Percentiles rank a stretch among this genome's conserved stretches.
Conservation (phyloP, 2,113 vertebrate genomes). For the Nycticorax nycticorax region DNA sequence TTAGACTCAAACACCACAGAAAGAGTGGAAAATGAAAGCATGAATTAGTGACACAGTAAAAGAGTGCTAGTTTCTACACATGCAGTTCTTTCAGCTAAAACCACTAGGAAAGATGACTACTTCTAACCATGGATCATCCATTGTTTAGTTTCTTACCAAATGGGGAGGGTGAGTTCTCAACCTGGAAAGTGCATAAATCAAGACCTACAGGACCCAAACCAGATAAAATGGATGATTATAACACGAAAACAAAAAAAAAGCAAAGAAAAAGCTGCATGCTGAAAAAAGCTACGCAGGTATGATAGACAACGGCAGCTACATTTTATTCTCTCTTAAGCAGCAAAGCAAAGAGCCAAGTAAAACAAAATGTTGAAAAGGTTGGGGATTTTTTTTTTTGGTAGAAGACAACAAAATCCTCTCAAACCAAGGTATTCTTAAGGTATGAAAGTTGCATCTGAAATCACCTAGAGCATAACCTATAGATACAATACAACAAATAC, state of each 20-base stretch:
- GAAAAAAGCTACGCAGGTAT: slow-evolving; percentile 52
- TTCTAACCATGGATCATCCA: slow-evolving; percentile 83
- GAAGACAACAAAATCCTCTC: background rate
- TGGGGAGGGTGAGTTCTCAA: slow-evolving; percentile 88
- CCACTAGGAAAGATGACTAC: slow-evolving; percentile 71
- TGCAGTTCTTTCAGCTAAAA: slow-evolving; percentile 68
- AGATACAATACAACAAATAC: background rate
- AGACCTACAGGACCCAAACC: slow-evolving; percentile 98
- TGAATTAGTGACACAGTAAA: slow-evolving; percentile 67
- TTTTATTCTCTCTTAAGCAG: slow-evolving; percentile 34
- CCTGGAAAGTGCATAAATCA: slow-evolving; percentile 99
- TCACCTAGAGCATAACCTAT: background rate
- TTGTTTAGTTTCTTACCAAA: slow-evolving; percentile 90
- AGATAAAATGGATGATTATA: slow-evolving; percentile 91
- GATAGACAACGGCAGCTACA: slow-evolving; percentile 42
- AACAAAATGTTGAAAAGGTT: slow-evolving; percentile 17
- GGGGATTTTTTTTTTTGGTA: background rate
- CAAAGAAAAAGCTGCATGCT: slow-evolving; percentile 54
- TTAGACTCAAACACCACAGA: slow-evolving; percentile 38
- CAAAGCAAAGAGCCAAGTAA: slow-evolving; percentile 43
- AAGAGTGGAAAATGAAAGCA: slow-evolving; percentile 26
- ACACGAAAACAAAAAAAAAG: slow-evolving; percentile 62
- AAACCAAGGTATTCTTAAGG: background rate
- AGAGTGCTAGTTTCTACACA: slow-evolving; percentile 57
- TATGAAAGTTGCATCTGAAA: background rate